Conservation (phyloP, 2,797 vertebrate species). For the Lepus oiostolus region DNA sequence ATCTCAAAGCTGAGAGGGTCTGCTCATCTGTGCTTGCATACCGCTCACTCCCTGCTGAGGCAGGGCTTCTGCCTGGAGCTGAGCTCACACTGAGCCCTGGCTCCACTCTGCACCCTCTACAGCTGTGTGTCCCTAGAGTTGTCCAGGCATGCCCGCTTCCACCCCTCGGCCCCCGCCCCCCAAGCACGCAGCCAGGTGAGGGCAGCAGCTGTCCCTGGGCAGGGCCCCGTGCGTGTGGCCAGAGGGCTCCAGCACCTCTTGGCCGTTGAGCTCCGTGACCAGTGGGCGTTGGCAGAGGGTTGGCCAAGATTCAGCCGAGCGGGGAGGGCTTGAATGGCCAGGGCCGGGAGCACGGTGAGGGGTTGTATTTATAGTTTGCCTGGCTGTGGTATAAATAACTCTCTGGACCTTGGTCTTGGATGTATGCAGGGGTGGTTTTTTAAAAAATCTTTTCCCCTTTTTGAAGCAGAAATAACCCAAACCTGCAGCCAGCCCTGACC, state of each 20-base stretch:
- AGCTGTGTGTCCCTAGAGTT: neutral
- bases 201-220: neutral
- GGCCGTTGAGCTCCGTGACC: constrained; percentile 4
- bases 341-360: neutral
- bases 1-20: constrained; percentile 13
- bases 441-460: neutral
- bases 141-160: neutral
- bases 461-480: constrained; percentile 54
- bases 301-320: constrained; percentile 13
- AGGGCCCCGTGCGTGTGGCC: neutral
- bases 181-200: neutral
- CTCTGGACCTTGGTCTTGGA: constrained; percentile 25
- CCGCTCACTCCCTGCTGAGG: neutral
- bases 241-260: neutral
- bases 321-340: constrained; percentile 22
- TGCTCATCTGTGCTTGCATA: constrained; percentile 11
- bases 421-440: neutral
- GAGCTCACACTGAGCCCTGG: neutral
- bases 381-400: constrained; percentile 41
- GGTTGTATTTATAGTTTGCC: constrained; percentile 61
- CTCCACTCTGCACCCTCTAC: no score
- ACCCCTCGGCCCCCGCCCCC: no score
- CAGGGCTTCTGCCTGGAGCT: neutral
- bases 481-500: neutral
- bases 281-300: constrained; percentile 3